A percentile compares a stretch with the other conserved stretches of the same genome.
Conservation (phyloP, 2,797 vertebrate species). For the Poecilia picta region DNA sequence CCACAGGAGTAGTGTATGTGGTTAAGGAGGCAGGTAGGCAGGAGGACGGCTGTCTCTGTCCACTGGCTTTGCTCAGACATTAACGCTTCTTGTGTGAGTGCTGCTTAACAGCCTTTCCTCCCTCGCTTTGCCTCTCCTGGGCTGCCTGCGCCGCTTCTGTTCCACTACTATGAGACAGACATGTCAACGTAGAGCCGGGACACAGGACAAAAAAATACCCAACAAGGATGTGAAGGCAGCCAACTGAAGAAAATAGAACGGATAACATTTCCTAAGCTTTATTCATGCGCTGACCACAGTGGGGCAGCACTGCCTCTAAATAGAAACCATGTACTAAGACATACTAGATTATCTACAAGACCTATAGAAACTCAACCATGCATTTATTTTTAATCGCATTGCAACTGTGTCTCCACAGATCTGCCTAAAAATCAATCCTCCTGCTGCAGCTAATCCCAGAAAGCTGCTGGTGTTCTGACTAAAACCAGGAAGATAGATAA, state of each 20-base stretch:
- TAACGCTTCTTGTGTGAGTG: not conserved
- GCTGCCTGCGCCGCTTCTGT: not conserved
- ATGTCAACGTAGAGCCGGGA: not conserved
- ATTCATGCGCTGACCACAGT: not conserved
- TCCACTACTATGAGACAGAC: not conserved
- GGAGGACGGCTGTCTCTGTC: not conserved
- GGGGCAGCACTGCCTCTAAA: not conserved
- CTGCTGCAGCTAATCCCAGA: too few species aligned
- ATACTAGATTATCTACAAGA: not conserved
- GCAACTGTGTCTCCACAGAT: too few species aligned
- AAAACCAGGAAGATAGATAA: too few species aligned
- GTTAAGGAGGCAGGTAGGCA: not conserved
- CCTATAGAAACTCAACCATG: too few species aligned
- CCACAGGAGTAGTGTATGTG: not conserved
- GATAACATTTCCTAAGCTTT: not conserved
- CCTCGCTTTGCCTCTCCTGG: not conserved
- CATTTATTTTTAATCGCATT: too few species aligned
- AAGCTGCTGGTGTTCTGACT: too few species aligned
- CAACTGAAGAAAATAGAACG: not conserved
- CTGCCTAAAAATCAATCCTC: too few species aligned
- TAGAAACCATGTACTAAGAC: not conserved
- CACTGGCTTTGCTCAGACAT: not conserved
- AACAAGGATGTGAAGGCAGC: not conserved
- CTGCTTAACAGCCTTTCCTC: not conserved
- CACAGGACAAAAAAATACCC: not conserved